These are phyloP conservation scores for Aphrocallistes beatrix DNA, from an alignment of 37 sponge, comb jelly and placozoan species.

Conservation along the genomic window DNA sequence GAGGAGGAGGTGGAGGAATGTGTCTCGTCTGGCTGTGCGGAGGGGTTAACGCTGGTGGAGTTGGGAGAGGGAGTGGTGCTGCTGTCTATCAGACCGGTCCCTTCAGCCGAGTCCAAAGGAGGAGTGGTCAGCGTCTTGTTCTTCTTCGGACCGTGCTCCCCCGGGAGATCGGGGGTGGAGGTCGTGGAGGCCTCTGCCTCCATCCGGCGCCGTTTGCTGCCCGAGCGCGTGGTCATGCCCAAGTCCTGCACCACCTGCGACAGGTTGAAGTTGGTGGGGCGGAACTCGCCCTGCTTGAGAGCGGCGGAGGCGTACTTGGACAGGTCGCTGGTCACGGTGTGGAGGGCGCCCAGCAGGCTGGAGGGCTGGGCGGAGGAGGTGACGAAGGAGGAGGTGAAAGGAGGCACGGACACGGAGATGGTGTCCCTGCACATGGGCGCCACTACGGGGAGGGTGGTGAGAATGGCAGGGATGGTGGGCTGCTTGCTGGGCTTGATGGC, in stretches of 20 bases:
- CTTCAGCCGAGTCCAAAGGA: not conserved
- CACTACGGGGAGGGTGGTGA: not conserved
- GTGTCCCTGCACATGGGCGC: not conserved
- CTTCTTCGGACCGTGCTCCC: too few relatives aligned
- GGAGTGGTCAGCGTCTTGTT: not conserved
- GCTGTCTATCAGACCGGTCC: not conserved
- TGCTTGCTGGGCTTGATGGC: not conserved
- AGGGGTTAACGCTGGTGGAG: not conserved
- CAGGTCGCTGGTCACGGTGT: not conserved
- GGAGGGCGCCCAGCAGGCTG: not conserved
- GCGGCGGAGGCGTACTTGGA: not conserved
- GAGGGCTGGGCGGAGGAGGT: constrained; percentile 2
- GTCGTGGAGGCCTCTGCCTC: not conserved
- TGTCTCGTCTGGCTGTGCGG: not conserved
- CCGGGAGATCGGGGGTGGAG: not conserved
- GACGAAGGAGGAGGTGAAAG: not conserved
- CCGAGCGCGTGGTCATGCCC: not conserved
- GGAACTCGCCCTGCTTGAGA: not conserved
- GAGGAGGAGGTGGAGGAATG: not conserved
- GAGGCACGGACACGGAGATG: not conserved
- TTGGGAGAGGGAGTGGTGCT: not conserved
- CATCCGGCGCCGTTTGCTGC: not conserved
- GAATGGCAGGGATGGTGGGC: too few relatives aligned
- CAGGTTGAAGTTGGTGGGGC: not conserved
- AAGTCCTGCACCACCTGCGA: not conserved